These are phyloP conservation scores for Apocheima hispidaria DNA, from an alignment of 2,888 invertebrate species.

Conservation along the genomic window DNA sequence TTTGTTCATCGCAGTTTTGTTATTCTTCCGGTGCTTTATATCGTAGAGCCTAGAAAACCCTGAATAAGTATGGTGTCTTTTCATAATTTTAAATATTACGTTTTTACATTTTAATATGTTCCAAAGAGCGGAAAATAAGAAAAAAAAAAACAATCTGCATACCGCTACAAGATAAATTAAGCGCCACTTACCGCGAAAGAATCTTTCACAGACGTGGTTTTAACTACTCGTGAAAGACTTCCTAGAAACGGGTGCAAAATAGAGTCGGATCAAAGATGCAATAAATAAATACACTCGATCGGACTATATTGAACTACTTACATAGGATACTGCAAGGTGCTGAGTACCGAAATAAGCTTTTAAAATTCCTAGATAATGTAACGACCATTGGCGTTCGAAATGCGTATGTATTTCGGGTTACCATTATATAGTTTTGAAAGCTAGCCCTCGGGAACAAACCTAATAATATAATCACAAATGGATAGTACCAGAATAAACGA, in stretches of 20 bases:
- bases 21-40: too few relatives aligned
- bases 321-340: conserved; percentile 37
- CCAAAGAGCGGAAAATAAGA: too few relatives aligned
- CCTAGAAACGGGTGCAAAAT: conserved; percentile 12
- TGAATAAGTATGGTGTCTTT: too few relatives aligned
- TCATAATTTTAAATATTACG: too few relatives aligned
- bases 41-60: too few relatives aligned
- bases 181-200: background rate
- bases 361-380: conserved; percentile 83
- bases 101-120: too few relatives aligned
- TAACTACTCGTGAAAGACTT: background rate
- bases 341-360: conserved; percentile 73
- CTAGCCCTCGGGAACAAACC: background rate
- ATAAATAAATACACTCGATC: conserved; percentile 32
- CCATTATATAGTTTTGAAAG: conserved; percentile 49
- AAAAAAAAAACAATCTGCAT: too few relatives aligned
- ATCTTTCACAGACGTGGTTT: background rate
- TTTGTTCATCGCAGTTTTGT: too few relatives aligned
- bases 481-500: too few relatives aligned
- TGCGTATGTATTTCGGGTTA: conserved; percentile 57
- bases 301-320: conserved; percentile 28
- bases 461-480: background rate
- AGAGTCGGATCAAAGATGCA: conserved; percentile 32
- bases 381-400: conserved; percentile 56
- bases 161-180: background rate